Base-by-base conservation (phyloP, 1,140 invertebrate genomes). In the Trachymyrmex cornetzi region DNA sequence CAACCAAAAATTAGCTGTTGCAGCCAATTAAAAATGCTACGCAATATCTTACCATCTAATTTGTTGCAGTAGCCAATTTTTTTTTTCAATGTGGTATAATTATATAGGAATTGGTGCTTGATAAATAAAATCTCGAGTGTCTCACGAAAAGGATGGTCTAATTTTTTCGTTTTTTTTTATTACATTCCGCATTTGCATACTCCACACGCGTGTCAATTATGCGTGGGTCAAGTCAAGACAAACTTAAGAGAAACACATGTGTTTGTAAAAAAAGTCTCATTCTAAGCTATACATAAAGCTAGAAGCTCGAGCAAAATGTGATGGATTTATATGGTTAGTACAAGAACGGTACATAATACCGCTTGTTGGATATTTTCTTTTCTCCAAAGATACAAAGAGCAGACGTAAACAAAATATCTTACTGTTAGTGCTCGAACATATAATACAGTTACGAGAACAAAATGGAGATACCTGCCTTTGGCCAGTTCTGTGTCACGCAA, bases 401-500 rank as follows among this genome's bases (percentile, higher is more conserved):
- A 69, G 55, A 88, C 63, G 24, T 88, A 74, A 74, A 88, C 14
- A 85, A 67, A 85, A 85, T 84, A 22, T 80, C 81, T 89, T 59
- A 88, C 79, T 94, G 92, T 94, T 94, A 93, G 92, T 94, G 85
- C 90, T 93, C 77, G 75, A 27, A 88, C 79, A 81, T 79, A 81
- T 79, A 91, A 85, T 90, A 87, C 88, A 88, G 88, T 91, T 91
- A 94, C 74, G 85, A 90, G 92, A 87, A 90, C 90, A 87, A 91
- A 93, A 94, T 92, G 93, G 92, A 95, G 95, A 95, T 95, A 95
- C 95, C 96, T 96, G 95, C 96, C 95, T 95, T 95, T 96, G 95
- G 95, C 96, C 95, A 96, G 94, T 96, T 96, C 96, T 96, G 95
- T 95, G 93, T 94, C 90, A 93, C 93, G 90, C 91, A 90, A 80